These are phyloP conservation scores for Lepidurus packardi DNA, from an alignment of 1,140 invertebrate genomes.

Conservation along the genomic window DNA sequence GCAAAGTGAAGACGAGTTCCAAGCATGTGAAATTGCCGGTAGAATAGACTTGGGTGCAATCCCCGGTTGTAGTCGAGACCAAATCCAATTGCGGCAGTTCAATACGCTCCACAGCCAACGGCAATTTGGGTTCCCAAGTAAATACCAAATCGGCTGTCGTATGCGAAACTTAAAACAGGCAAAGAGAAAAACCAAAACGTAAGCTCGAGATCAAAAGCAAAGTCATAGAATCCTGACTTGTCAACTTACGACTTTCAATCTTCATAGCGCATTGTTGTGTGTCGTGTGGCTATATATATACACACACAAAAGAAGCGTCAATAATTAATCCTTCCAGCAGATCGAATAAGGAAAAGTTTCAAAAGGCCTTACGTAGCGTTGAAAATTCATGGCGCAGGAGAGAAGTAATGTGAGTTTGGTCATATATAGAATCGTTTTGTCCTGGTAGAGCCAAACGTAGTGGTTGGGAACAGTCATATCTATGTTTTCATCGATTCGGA, in stretches of 20 bases:
- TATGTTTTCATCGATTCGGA: neutral
- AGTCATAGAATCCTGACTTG: conserved; percentile 14
- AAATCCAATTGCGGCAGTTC: conserved; percentile 41
- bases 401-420: conserved; percentile 41
- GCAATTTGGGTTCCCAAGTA: conserved; percentile 39
- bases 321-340: neutral
- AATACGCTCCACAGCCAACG: conserved; percentile 39
- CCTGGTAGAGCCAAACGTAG: conserved; percentile 83
- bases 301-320: neutral
- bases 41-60: conserved; percentile 41
- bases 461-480: conserved; percentile 90
- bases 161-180: conserved; percentile 40
- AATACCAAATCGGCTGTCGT: conserved; percentile 43
- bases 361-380: conserved; percentile 39
- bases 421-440: conserved; percentile 73
- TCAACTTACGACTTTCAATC: conserved; percentile 44
- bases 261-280: conserved; percentile 43
- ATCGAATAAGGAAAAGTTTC: conserved; percentile 31
- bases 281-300: conserved; percentile 39
- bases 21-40: conserved; percentile 45
- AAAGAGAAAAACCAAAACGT: neutral
- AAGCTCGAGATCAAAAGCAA: neutral
- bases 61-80: conserved; percentile 38
- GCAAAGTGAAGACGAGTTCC: conserved; percentile 43
- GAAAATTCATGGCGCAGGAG: conserved; percentile 45